Evolutionary conservation across 2,888 invertebrate genomes (phyloP).

Genomic region (Ctena decussata): DNA sequence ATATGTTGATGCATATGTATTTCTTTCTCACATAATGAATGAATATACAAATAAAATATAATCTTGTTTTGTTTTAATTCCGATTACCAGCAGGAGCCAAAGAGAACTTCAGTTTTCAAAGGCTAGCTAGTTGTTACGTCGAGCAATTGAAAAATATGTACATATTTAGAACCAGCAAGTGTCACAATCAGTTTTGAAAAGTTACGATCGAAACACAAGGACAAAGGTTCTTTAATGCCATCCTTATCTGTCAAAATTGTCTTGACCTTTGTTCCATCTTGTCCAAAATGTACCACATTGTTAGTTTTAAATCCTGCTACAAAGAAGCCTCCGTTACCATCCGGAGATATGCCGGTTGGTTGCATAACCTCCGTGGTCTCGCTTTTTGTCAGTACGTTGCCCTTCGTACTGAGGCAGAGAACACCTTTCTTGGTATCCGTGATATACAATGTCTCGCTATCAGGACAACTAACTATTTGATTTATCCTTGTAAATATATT

Average conservation of each 20-base stretch:
- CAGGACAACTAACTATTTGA: background rate
- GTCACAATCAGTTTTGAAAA: background rate
- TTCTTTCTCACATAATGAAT: no score
- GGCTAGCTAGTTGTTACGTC: background rate
- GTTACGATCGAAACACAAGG: background rate
- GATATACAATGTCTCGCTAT: background rate
- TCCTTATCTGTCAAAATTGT: background rate
- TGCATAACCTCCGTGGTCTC: background rate
- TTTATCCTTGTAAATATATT: background rate
- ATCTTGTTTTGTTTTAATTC: no score
- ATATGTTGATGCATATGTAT: no score
- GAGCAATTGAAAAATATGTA: background rate
- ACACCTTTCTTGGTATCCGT: constrained; percentile 1
- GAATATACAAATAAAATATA: no score
- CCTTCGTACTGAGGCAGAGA: background rate
- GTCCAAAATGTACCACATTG: background rate
- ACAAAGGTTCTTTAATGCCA: background rate
- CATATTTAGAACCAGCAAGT: background rate
- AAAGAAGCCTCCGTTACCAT: background rate
- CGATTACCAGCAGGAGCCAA: no score
- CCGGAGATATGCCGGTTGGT: background rate
- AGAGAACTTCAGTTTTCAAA: no score
- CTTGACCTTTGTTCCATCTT: background rate
- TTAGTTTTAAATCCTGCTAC: background rate
- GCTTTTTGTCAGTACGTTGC: background rate